Conservation (phyloP, 2,888 invertebrate species). For the Andrena dorsata region DNA sequence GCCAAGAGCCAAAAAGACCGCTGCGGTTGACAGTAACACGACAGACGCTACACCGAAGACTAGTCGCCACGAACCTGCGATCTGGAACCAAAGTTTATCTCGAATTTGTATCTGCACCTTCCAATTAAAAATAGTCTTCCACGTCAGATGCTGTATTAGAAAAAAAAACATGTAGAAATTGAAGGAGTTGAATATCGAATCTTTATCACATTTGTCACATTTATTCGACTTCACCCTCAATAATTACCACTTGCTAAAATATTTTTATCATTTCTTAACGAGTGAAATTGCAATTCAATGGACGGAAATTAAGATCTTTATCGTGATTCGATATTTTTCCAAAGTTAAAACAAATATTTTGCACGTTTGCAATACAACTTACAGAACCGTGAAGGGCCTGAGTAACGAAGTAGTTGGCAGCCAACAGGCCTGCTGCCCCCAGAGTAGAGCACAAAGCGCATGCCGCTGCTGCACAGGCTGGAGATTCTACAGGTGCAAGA, state of each 20-base stretch:
- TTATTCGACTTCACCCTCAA: no score
- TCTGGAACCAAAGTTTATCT: slow-evolving; percentile 79
- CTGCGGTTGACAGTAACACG: slow-evolving; percentile 86
- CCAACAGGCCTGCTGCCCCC: slow-evolving; percentile 87
- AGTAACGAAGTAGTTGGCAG: slow-evolving; percentile 87
- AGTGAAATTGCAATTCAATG: no score
- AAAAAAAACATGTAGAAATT: no score
- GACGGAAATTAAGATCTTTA: no score
- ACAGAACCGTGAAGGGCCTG: slow-evolving; percentile 87
- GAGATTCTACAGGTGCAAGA: slow-evolving; percentile 86
- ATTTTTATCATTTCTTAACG: no score
- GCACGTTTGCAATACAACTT: slow-evolving; percentile 69
- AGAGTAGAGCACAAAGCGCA: slow-evolving; percentile 86
- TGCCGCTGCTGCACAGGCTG: slow-evolving; percentile 83
- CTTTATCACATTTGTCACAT: no score
- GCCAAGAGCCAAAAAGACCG: slow-evolving; percentile 87
- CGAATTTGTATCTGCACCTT: no score
- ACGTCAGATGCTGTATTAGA: no score
- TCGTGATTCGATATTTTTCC: not conserved
- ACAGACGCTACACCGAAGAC: slow-evolving; percentile 87
- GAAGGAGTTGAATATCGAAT: no score
- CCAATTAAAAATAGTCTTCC: no score
- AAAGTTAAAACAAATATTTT: not conserved
- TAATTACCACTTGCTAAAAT: no score
- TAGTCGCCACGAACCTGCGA: slow-evolving; percentile 87